Base-by-base conservation (phyloP, 2,797 vertebrate genomes). In the Lagorchestes hirsutus region DNA sequence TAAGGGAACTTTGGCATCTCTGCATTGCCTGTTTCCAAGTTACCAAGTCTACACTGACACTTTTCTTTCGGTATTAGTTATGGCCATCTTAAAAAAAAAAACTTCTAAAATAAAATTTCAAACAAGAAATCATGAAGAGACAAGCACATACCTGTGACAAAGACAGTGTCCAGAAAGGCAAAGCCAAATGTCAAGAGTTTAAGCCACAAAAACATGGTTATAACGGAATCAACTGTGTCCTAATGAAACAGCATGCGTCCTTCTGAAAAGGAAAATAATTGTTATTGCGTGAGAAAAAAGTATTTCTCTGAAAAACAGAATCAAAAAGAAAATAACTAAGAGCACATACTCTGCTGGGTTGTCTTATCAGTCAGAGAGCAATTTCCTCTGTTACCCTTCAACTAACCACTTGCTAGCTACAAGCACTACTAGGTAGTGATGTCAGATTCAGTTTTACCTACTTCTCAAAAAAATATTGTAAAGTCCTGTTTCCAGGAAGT, bases 151-250 rank as follows among this genome's bases (percentile, higher is more conserved):
- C 99, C 99, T 97, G 97, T 52, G 90, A 94, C 95, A 93, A 98
- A 96, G 95, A 96, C 93, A 74, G 98, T 67, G 97, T 96, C 96
- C 95, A 99, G 97, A 98, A 99, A 96, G 22, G 96, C 98, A 92
- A 98, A 97, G 95, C 97, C 99, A 95, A 99, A 98, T 54, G 98
- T 98, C 98, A 99, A 98, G 96, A 99, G 96, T 98, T 98, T 98
- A 97, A 99, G 98, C 98, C 99, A 99, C 98, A 98, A 95, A 98
- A 98, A 98, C 98, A 99, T 99, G 98, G 99, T 99, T 99, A 99
- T 99, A 97, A 99, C 99, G 98, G 98, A 98, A 98, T 98, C 96
- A 97, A 98, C 97, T 56, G 97, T 98, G 98, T 98, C 98, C 98
- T 97, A 97, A 97, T 94, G 98, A 98, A 99, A 98, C 98, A 99